Percentiles rank a stretch among this genome's conserved stretches.
Evolutionary conservation across 2,797 vertebrate genomes (phyloP).

Genomic region (Sebastes glaucus): DNA sequence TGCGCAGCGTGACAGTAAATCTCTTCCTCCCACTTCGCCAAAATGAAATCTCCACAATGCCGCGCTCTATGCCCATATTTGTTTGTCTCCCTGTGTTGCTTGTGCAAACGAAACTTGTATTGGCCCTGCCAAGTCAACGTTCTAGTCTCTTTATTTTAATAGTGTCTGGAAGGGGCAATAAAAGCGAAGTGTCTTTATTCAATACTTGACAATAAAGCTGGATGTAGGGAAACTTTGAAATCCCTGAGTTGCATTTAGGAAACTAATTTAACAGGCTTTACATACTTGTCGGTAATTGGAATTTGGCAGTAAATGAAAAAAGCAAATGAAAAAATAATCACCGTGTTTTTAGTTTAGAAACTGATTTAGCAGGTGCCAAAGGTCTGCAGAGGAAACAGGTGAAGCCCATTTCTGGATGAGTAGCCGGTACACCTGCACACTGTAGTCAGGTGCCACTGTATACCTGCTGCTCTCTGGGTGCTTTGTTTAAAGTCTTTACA

Average conservation of each 20-base stretch:
- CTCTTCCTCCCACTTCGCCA: conserved; percentile 73
- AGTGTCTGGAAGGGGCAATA: conserved; percentile 78
- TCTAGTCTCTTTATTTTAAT: conserved; percentile 80
- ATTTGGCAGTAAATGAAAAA: conserved; percentile 59
- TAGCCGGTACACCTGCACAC: not conserved
- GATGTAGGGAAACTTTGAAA: conserved; percentile 63
- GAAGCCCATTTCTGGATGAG: not conserved
- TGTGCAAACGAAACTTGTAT: conserved; percentile 54
- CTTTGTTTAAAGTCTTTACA: conserved; percentile 3
- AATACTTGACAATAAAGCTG: conserved; percentile 72
- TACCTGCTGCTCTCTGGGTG: not conserved
- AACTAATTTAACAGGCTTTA: conserved; percentile 67
- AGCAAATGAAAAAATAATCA: conserved; percentile 25
- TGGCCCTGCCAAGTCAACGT: conserved; percentile 72
- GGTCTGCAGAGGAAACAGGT: conserved; percentile 5
- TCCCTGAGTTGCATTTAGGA: conserved; percentile 68
- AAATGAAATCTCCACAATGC: conserved; percentile 71
- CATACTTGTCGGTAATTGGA: conserved; percentile 65
- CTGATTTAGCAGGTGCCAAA: conserved; percentile 11
- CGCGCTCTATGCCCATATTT: conserved; percentile 61
- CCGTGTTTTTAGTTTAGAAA: conserved; percentile 20
- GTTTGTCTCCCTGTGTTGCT: conserved; percentile 68
- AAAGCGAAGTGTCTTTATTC: conserved; percentile 74
- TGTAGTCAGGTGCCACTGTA: not conserved
- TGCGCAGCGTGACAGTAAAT: conserved; percentile 86